Conservation (phyloP, 30 jellyfish, hydroid and myxozoan genomes). For the Hydractinia symbiolongicarpus region DNA sequence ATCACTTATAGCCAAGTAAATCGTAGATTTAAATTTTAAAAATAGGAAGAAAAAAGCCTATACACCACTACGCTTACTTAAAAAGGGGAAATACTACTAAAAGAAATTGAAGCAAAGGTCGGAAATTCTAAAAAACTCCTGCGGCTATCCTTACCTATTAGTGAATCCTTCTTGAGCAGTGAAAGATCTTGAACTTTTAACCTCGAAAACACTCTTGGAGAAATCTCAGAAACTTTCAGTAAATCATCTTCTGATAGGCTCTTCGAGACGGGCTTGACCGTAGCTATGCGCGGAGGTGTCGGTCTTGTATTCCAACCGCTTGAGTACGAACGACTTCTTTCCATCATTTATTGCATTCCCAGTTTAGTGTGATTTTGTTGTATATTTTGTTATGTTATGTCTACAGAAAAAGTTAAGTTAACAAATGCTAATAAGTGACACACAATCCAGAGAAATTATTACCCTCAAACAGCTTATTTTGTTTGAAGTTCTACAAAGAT, state of each 20-base stretch:
- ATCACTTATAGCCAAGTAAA: background rate
- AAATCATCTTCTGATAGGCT: constrained; percentile 75
- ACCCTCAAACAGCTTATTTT: too few species aligned
- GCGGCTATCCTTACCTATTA: constrained; percentile 17
- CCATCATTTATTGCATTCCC: background rate
- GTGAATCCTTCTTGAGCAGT: constrained; percentile 6
- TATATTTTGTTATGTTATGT: too few species aligned
- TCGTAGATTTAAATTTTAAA: background rate
- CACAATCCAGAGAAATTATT: too few species aligned
- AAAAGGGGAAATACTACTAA: too few species aligned
- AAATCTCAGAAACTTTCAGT: constrained; percentile 26
- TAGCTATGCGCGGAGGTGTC: constrained; percentile 58
- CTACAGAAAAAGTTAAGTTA: too few species aligned
- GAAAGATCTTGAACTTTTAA: constrained; percentile 23
- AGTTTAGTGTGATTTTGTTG: too few species aligned
- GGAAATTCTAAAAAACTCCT: too few species aligned
- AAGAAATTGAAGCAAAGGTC: too few species aligned
- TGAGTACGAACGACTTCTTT: constrained; percentile 25
- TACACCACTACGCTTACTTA: background rate
- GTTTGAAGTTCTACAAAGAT: too few species aligned
- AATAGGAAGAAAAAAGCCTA: background rate
- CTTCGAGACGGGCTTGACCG: constrained; percentile 91
- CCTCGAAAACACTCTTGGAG: constrained; percentile 28
- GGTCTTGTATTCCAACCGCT: constrained; percentile 31
- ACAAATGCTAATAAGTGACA: too few species aligned